A percentile compares a stretch with the other conserved stretches of the same genome.
phyloP scores from a whole-genome alignment of 1,140 invertebrate genomes.

The Phthorimaea operculella region DNA sequence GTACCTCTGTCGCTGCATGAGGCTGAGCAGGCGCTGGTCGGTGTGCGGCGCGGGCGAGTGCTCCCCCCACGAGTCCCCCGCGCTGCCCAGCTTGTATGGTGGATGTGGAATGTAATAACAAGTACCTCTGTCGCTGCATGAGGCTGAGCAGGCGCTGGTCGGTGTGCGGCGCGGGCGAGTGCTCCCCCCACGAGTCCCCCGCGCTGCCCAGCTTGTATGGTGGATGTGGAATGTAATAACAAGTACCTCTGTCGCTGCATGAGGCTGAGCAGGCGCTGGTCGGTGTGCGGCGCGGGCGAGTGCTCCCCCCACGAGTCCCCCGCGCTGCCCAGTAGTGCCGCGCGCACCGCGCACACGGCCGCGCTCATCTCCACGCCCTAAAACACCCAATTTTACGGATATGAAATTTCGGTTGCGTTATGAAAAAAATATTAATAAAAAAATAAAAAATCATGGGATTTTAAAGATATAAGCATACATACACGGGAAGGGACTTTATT shows the following conservation, averaged over 20 bases:
- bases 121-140: slow-evolving; percentile 43
- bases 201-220: slow-evolving; percentile 25
- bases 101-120: too few relatives aligned
- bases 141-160: slow-evolving; percentile 39
- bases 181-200: slow-evolving; percentile 28
- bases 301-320: slow-evolving; percentile 28
- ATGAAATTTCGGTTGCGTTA: too few relatives aligned
- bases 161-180: slow-evolving; percentile 36
- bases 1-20: slow-evolving; percentile 47
- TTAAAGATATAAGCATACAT: too few relatives aligned
- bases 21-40: slow-evolving; percentile 36
- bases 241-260: slow-evolving; percentile 43
- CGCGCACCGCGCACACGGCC: slow-evolving; percentile 39
- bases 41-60: slow-evolving; percentile 36
- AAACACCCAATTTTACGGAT: too few relatives aligned
- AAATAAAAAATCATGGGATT: too few relatives aligned
- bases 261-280: slow-evolving; percentile 36
- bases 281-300: slow-evolving; percentile 39
- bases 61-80: slow-evolving; percentile 29
- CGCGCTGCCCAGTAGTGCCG: slow-evolving; percentile 26
- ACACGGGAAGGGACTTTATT: too few relatives aligned
- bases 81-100: slow-evolving; percentile 23
- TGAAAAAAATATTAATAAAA: too few relatives aligned
- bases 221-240: too few relatives aligned
- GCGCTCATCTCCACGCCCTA: slow-evolving; percentile 53